Percentiles rank a stretch among this genome's conserved stretches.
Evolutionary conservation across 2,113 vertebrate genomes (phyloP).

Genomic region (Limnothrissa miodon): DNA sequence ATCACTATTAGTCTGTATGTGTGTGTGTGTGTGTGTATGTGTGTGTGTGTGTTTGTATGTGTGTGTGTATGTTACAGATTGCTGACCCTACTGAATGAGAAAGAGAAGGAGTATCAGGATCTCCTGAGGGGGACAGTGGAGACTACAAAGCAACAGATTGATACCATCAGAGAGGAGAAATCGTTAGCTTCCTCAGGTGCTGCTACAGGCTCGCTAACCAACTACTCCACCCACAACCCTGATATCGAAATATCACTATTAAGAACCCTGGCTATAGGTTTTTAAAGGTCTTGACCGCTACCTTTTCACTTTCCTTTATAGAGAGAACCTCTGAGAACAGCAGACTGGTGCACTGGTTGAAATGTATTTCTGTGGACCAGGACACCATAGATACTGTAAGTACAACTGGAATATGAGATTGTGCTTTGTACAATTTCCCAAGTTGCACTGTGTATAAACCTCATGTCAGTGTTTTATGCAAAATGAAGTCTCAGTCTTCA

Average conservation of each 20-base stretch:
- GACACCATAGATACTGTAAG: conserved; percentile 66
- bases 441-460: too few relatives aligned
- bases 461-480: too few relatives aligned
- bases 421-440: neutral
- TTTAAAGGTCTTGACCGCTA: neutral
- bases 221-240: neutral
- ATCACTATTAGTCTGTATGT: too few relatives aligned
- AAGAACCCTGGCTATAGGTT: neutral
- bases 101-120: conserved; percentile 78
- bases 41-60: too few relatives aligned
- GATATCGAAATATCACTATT: too few relatives aligned
- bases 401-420: neutral
- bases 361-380: conserved; percentile 65
- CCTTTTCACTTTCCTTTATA: neutral
- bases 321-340: conserved; percentile 44
- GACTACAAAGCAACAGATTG: conserved; percentile 56
- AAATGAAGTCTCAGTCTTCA: too few relatives aligned
- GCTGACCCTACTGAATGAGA: conserved; percentile 74
- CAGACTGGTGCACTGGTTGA: conserved; percentile 68
- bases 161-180: conserved; percentile 35
- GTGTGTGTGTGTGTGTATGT: neutral
- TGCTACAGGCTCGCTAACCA: neutral
- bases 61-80: conserved; percentile 66
- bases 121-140: conserved; percentile 66
- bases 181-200: conserved; percentile 48